A percentile compares a stretch with the other conserved stretches of the same genome.
phyloP scores from a whole-genome alignment of 2,113 vertebrate species.

The Hippopotamus amphibius region DNA sequence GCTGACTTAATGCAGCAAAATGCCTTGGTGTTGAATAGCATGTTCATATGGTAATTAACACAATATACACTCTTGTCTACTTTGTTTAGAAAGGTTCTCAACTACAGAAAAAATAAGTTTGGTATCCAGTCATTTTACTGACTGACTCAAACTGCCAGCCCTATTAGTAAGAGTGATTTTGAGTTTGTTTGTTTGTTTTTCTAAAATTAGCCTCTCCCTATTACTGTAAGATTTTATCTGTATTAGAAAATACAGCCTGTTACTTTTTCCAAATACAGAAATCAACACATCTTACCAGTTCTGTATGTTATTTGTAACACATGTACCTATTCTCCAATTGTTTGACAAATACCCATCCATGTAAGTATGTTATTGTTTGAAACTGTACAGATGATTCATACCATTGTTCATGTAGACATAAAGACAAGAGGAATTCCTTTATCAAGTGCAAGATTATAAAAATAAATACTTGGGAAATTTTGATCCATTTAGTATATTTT shows the following conservation, averaged over 20 bases:
- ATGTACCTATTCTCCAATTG: not conserved
- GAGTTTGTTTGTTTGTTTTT: not conserved
- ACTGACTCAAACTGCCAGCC: not conserved
- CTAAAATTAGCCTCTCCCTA: not conserved
- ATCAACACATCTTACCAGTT: not conserved
- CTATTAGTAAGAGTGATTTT: not conserved
- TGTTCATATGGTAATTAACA: not conserved
- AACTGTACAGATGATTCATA: not conserved
- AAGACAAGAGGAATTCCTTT: not conserved
- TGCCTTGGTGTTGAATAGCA: not conserved
- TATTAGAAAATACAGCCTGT: not conserved
- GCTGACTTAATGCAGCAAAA: not conserved
- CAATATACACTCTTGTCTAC: not conserved
- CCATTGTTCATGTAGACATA: not conserved
- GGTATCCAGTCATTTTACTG: not conserved
- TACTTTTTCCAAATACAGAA: not conserved
- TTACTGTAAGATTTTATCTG: not conserved
- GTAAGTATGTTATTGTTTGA: not conserved
- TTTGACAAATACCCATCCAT: not conserved
- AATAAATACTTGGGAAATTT: not conserved
- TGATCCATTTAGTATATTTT: not conserved
- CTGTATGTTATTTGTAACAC: not conserved
- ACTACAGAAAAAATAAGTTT: not conserved
- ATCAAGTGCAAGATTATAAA: not conserved
- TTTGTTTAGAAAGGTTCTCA: not conserved